phyloP scores from a whole-genome alignment of 2,888 invertebrate species.

The Sialis fuliginosa region DNA sequence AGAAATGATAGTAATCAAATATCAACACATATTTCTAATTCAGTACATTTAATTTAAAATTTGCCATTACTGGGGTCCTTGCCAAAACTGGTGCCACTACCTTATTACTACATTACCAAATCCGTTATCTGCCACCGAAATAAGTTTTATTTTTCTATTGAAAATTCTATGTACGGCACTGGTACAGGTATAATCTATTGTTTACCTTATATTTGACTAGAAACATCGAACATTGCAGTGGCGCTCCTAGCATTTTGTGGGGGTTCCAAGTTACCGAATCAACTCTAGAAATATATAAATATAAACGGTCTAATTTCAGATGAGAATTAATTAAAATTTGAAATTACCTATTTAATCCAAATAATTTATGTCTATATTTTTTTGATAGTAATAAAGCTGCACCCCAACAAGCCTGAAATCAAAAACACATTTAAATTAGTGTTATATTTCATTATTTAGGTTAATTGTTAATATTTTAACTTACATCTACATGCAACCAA shows the following conservation, averaged over 20 bases:
- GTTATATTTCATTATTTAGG: neutral
- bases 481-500: constrained; percentile 73
- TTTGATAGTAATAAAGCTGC: constrained; percentile 54
- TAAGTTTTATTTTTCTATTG: too few species aligned
- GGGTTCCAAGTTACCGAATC: constrained; percentile 75
- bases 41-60: too few species aligned
- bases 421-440: neutral
- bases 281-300: constrained; percentile 29
- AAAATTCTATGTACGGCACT: too few species aligned
- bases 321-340: neutral
- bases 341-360: constrained; percentile 43
- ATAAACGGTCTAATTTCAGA: neutral
- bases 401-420: constrained; percentile 57
- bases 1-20: too few species aligned
- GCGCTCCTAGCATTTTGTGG: constrained; percentile 69
- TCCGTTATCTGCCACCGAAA: too few species aligned
- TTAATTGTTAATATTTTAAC: constrained; percentile 15
- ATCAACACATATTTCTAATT: too few species aligned
- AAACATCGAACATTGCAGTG: constrained; percentile 60
- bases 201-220: constrained; percentile 34
- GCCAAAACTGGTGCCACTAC: too few species aligned
- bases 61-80: too few species aligned
- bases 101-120: too few species aligned
- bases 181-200: neutral
- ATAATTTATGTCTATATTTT: constrained; percentile 38